Evolutionary conservation across 2,797 vertebrate genomes (phyloP).

Genomic region (Molothrus aeneus): DNA sequence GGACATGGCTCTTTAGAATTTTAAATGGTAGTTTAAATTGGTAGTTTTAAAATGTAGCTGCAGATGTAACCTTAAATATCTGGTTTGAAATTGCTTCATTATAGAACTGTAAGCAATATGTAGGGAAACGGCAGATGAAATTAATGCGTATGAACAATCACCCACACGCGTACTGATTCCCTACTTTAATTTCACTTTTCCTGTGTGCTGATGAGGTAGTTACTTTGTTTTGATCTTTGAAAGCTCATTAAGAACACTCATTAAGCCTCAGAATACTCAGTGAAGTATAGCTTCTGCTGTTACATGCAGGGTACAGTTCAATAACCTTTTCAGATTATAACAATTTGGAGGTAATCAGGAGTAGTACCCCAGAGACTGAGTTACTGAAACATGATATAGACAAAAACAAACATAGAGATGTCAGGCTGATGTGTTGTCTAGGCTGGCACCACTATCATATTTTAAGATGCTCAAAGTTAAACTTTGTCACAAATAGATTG

Average conservation of each 20-base stretch:
- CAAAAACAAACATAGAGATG: conserved; percentile 21
- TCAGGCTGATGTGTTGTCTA: background rate
- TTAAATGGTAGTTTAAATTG: background rate
- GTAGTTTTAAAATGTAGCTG: background rate
- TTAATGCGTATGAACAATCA: conserved; percentile 24
- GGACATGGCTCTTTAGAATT: background rate
- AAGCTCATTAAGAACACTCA: conserved; percentile 53
- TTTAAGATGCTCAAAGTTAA: background rate
- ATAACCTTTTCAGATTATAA: conserved; percentile 48
- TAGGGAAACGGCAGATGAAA: conserved; percentile 20
- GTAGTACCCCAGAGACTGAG: background rate
- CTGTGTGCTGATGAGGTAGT: conserved; percentile 21
- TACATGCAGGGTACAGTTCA: conserved; percentile 29
- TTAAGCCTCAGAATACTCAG: conserved; percentile 29
- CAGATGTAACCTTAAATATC: conserved; percentile 13
- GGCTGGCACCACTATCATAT: background rate
- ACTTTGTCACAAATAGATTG: background rate
- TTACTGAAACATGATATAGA: background rate
- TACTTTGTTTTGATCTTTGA: conserved; percentile 61
- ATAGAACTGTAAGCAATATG: background rate
- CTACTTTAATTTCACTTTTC: conserved; percentile 45
- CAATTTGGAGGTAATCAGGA: conserved; percentile 27
- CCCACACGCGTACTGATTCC: background rate
- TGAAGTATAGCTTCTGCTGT: conserved; percentile 42
- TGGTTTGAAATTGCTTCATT: conserved; percentile 30